Percentiles rank a stretch among this genome's conserved stretches.
Evolutionary conservation across 1,140 invertebrate species (phyloP).

Genomic region (Diachasmimorpha longicaudata): DNA sequence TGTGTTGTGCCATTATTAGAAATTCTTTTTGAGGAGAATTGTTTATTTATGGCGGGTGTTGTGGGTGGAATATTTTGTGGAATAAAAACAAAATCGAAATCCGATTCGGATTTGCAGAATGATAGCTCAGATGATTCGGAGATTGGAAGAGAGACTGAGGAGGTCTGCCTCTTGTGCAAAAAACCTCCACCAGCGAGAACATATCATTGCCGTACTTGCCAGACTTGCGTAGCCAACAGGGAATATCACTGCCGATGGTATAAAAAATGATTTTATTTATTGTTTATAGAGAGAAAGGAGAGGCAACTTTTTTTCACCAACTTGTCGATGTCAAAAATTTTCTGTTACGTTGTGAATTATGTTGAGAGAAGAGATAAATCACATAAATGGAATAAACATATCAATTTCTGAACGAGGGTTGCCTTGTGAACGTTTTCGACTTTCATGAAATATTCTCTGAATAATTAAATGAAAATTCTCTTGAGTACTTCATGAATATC

Average conservation of each 20-base stretch:
- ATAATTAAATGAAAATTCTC: no score
- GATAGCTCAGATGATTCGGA: slow-evolving; percentile 40
- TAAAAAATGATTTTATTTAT: background rate
- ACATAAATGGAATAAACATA: no score
- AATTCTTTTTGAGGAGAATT: slow-evolving; percentile 72
- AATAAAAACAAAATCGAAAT: slow-evolving; percentile 65
- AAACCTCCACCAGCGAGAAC: slow-evolving; percentile 48
- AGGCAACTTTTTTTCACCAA: no score
- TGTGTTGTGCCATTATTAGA: slow-evolving; percentile 69
- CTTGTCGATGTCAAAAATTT: no score
- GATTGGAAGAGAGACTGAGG: slow-evolving; percentile 53
- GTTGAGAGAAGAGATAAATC: no score
- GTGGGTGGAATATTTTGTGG: slow-evolving; percentile 65
- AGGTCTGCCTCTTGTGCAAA: slow-evolving; percentile 53
- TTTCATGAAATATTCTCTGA: no score
- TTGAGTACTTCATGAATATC: no score
- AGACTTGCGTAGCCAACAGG: slow-evolving; percentile 53
- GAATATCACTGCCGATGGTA: slow-evolving; percentile 61
- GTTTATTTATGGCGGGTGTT: slow-evolving; percentile 67
- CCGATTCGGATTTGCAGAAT: slow-evolving; percentile 52
- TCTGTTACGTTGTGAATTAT: no score
- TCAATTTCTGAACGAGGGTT: no score
- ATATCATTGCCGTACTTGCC: slow-evolving; percentile 55
- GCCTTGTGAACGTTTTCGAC: no score
- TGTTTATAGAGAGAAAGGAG: no score